phyloP scores from a whole-genome alignment of 2,797 vertebrate species.

The Bryconaethiops microstoma region DNA sequence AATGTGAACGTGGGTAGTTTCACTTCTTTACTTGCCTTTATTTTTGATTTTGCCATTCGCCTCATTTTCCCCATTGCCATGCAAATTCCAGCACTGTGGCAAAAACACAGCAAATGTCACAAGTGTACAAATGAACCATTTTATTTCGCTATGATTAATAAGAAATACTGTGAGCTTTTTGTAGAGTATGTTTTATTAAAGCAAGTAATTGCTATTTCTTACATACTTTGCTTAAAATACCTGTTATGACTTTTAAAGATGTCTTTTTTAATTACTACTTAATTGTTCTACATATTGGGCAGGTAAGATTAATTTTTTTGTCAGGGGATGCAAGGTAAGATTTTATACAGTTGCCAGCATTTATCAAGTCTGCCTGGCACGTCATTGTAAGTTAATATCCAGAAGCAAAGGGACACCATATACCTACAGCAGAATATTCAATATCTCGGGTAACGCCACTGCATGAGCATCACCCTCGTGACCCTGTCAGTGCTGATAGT shows the following conservation, averaged over 20 bases:
- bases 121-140: neutral
- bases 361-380: slow-evolving; percentile 2
- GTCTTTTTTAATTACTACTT: neutral
- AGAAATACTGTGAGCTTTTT: neutral
- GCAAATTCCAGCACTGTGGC: neutral
- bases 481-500: slow-evolving; percentile 26
- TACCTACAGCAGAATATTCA: slow-evolving; percentile 11
- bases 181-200: neutral
- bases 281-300: neutral
- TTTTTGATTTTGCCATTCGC: slow-evolving; percentile 7
- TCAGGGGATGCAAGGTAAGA: neutral
- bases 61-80: neutral
- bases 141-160: too few relatives aligned
- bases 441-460: slow-evolving; percentile 33
- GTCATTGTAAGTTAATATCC: slow-evolving; percentile 11
- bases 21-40: slow-evolving; percentile 48
- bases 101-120: neutral
- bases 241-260: neutral
- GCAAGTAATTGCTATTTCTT: neutral
- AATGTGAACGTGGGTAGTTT: slow-evolving; percentile 38
- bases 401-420: slow-evolving; percentile 14
- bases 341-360: neutral
- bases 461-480: slow-evolving; percentile 29
- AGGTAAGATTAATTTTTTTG: neutral
- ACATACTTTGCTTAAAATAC: neutral